These are phyloP conservation scores for Colossoma macropomum DNA, from an alignment of 2,113 vertebrate genomes.

Conservation along the genomic window DNA sequence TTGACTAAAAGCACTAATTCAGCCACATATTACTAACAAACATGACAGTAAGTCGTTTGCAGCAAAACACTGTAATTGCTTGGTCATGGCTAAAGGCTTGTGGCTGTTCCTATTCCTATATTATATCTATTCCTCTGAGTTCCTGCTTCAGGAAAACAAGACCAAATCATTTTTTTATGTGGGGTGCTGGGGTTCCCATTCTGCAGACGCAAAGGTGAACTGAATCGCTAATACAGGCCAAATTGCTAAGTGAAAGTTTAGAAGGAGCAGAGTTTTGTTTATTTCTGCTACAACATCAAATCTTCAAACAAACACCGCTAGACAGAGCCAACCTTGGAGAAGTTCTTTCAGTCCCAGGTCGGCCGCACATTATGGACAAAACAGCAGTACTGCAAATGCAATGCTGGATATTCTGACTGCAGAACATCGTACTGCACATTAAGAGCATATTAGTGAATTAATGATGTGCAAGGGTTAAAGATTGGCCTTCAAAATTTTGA, in stretches of 20 bases:
- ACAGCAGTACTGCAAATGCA: background rate
- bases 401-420: background rate
- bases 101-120: no score
- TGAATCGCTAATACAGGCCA: constrained; percentile 5
- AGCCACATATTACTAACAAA: constrained; percentile 52
- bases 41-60: constrained; percentile 57
- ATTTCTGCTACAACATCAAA: constrained; percentile 4
- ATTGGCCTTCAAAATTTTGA: no score
- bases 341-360: background rate
- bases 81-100: constrained; percentile 51
- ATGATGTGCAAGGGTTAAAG: no score
- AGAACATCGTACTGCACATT: no score
- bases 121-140: constrained; percentile 38
- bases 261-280: background rate
- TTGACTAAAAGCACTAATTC: constrained; percentile 24
- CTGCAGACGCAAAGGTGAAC: background rate
- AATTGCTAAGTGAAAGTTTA: constrained; percentile 18
- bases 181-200: background rate
- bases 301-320: background rate
- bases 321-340: background rate
- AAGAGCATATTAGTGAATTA: no score
- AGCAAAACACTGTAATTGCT: constrained; percentile 48
- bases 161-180: constrained; percentile 34
- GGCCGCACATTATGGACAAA: background rate
- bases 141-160: constrained; percentile 40